Conservation (phyloP, 2,797 vertebrate species). For the Cercopithecus mitis region DNA sequence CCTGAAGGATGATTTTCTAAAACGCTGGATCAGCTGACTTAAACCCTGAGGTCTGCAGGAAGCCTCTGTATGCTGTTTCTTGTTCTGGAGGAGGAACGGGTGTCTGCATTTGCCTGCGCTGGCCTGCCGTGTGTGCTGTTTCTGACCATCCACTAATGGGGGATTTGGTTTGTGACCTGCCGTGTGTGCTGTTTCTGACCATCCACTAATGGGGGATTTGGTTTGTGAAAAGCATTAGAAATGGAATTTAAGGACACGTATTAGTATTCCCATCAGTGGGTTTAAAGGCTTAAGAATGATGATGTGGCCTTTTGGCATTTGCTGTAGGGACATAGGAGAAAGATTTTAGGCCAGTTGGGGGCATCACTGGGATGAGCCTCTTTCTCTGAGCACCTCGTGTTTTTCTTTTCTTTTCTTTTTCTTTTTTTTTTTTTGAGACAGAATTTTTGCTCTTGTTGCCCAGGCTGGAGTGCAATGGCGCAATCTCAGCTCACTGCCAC, state of each 20-base stretch:
- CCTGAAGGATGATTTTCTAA: conserved; percentile 20
- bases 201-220: accelerated
- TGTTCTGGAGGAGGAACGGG: accelerated
- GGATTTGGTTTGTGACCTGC: background rate
- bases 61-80: background rate
- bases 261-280: background rate
- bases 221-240: background rate
- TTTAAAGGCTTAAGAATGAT: background rate
- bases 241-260: background rate
- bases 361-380: background rate
- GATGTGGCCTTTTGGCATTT: background rate
- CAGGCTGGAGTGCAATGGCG: too few relatives aligned
- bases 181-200: background rate
- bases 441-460: too few relatives aligned
- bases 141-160: background rate
- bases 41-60: background rate
- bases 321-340: background rate
- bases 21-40: background rate
- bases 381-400: background rate
- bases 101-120: too few relatives aligned
- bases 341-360: background rate
- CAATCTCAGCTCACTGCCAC: too few relatives aligned
- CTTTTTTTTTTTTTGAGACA: too few relatives aligned
- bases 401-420: background rate
- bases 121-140: background rate